Evolutionary conservation across 2,888 invertebrate species (phyloP).

Genomic region (Pelosia muscerda): DNA sequence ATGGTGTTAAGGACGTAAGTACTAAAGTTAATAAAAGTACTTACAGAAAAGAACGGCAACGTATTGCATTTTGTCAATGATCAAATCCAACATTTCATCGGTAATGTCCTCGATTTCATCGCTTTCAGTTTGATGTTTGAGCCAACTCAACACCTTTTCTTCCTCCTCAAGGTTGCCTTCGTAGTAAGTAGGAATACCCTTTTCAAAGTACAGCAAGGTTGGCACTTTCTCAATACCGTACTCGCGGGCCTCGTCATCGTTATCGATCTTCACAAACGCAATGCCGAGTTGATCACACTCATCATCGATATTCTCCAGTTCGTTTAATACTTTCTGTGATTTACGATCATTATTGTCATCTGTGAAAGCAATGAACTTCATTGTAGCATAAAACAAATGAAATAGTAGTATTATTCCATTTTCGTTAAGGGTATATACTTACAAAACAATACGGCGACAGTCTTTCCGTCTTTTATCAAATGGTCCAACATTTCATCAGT

Average conservation of each 20-base stretch:
- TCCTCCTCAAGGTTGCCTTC: constrained; percentile 96
- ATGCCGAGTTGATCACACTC: constrained; percentile 96
- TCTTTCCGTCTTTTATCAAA: constrained; percentile 95
- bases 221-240: constrained; percentile 97
- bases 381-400: constrained; percentile 9
- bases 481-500: constrained; percentile 97
- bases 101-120: constrained; percentile 98
- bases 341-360: constrained; percentile 96
- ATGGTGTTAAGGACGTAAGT: constrained; percentile 57
- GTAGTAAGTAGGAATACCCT: constrained; percentile 91
- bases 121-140: constrained; percentile 93
- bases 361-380: constrained; percentile 62
- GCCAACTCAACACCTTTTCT: constrained; percentile 95
- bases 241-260: constrained; percentile 95
- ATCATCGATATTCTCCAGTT: constrained; percentile 97
- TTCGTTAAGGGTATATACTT: constrained; percentile 70
- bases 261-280: constrained; percentile 97
- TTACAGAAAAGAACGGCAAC: constrained; percentile 97
- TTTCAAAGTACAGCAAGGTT: constrained; percentile 93
- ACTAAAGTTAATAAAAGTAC: constrained; percentile 67
- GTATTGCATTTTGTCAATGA: constrained; percentile 94
- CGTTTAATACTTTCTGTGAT: constrained; percentile 94
- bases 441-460: constrained; percentile 96
- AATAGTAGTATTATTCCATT: constrained; percentile 15
- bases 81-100: constrained; percentile 96